Percentiles rank a stretch among this genome's conserved stretches.
Conservation (phyloP, 2,888 invertebrate genomes). For the Luffia ferchaultella region DNA sequence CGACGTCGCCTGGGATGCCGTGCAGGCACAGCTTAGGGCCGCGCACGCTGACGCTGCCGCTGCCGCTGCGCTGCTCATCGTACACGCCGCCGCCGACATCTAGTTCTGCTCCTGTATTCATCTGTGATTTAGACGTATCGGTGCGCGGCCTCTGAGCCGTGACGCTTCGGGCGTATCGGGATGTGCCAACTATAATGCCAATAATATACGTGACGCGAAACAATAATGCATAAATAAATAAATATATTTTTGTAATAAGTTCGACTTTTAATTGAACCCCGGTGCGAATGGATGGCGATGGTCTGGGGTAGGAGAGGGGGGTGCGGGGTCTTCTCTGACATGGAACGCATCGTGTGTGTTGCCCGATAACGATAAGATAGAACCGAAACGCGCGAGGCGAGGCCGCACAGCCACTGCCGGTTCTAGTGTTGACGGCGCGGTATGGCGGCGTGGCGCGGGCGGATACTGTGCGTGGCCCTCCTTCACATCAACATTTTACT, state of each 20-base stretch:
- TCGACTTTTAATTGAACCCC: slow-evolving; percentile 1
- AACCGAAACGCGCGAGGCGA: not conserved
- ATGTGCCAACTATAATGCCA: not conserved
- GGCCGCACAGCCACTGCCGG: not conserved
- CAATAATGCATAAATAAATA: slow-evolving; percentile 1
- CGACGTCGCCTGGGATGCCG: slow-evolving; percentile 42
- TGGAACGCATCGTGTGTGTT: too few species aligned
- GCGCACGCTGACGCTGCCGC: slow-evolving; percentile 22
- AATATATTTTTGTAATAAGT: slow-evolving; percentile 1
- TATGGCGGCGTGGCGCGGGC: slow-evolving; percentile 6
- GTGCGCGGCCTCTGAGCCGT: not conserved
- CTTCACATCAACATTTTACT: slow-evolving; percentile 39
- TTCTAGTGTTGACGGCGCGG: not conserved
- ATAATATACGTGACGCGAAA: not conserved
- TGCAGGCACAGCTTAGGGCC: slow-evolving; percentile 38
- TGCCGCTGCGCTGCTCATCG: slow-evolving; percentile 34
- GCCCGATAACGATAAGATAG: slow-evolving; percentile 1
- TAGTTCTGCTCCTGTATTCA: not conserved
- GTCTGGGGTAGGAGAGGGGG: too few species aligned
- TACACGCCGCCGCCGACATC: slow-evolving; percentile 22
- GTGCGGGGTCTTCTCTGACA: too few species aligned
- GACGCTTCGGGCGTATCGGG: too few species aligned
- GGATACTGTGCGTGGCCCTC: slow-evolving; percentile 23
- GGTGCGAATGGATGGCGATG: not conserved
- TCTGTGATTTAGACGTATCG: not conserved